Base-by-base conservation (phyloP, 2,888 invertebrate species). In the Hyalella azteca region DNA sequence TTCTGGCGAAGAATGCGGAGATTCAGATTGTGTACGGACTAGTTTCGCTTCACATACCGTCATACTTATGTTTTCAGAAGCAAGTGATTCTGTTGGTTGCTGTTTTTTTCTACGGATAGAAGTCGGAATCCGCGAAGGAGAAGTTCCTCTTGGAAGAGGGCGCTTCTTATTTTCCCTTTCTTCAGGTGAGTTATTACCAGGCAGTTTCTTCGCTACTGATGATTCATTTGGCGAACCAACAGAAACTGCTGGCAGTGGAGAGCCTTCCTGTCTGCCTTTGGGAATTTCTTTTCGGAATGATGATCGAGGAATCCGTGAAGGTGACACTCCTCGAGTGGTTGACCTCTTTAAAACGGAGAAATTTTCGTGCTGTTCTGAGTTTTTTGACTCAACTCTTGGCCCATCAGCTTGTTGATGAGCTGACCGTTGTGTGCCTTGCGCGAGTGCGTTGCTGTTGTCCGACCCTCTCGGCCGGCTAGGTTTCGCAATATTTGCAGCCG, bases 51-150 rank as follows among this genome's bases (percentile, higher is more conserved):
- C 32, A 13, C 4, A 13, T 36, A 7, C 36, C 22, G 2, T 19
- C 7, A 36, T n/a, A 9, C 36, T 11, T 45, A 45, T 3, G 9
- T 9, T 29, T 3, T 66, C 36, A 19, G 39, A 36, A 15, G 66
- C 32, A n/a, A 29, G 19, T 11, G 36, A 22, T 15, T 22, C 19
- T 66, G 32, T 36, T 1, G 19, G 19, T 36, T 66, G 66, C 19
- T 66, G 36, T 29, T 66, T 66, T 36, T 66, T 66, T 66, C 36
- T 66, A 11, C 66, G 32, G 26, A 66, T 66, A 15, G 66, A 66
- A 66, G 66, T 66, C 4, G 66, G 66, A 19, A 66, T 66, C 7
- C 66, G 66, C 9, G 66, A 66, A 3, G 66, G 66, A 0, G 66
- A 66, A 7, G 66, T 66, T 4, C 66, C 66, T 4, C 66, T 66